Evolutionary conservation across 2,113 vertebrate genomes (phyloP), one percentile per base, ranked within the genome.

Genomic region (Felis catus): DNA sequence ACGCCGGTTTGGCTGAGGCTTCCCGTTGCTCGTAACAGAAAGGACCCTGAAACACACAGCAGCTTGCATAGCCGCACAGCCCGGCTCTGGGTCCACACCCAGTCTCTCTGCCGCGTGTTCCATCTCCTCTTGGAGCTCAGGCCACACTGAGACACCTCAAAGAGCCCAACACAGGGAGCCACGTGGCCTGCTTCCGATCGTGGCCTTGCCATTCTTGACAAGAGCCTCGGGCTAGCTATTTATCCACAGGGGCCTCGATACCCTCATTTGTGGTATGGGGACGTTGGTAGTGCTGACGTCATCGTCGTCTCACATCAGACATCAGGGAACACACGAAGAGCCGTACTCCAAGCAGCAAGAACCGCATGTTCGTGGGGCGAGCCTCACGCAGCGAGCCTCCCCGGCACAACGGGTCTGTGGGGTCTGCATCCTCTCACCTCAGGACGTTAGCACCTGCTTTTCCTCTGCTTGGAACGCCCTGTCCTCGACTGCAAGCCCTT

Each of bases 331-430:
- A 36, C 18, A 39, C 0, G 18, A 27, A 27, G 36, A 51, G 25
- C 19, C 15, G 33, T 2, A 3, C 21, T 21, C 19, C n/a, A 15
- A 14, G 21, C 11, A 33, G 51, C 1, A 13, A 53, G 80, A 21
- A 18, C 23, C 4, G 33, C 10, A 13, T 2, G 1, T 0, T 2
- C 11, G 8, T 33, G 13, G 11, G 41, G 9, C 13, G 14, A 63
- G 16, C 31, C 33, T 29, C 5, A 0, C 12, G 1, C 61, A 41
- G 16, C 23, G 6, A 12, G 31, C 66, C 6, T 8, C 45, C 27
- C 8, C 33, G 21, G 21, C 13, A 1, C 65, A 23, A 16, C 18
- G 29, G 25, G 39, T 13, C 36, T 65, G 13, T 53, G 33, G 58
- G 14, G 16, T 53, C 0, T 9, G 45, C 10, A 6, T 87, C 45